Conservation (phyloP, 2,113 vertebrate species). For the Murina feae region DNA sequence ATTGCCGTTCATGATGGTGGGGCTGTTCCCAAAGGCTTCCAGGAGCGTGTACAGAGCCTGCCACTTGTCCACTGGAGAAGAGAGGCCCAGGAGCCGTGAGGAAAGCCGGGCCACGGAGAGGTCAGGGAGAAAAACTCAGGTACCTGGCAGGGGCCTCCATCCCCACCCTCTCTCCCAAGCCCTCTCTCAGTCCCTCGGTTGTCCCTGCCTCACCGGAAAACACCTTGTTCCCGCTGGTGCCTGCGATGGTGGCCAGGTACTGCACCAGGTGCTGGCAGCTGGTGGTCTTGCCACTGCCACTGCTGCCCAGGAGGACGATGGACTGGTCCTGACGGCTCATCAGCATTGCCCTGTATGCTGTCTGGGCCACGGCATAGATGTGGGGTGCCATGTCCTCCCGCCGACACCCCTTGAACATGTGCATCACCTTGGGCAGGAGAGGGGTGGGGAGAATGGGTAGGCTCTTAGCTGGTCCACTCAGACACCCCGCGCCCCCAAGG, state of each 20-base stretch:
- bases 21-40: constrained; percentile 96
- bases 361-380: constrained; percentile 93
- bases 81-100: constrained; percentile 51
- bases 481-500: neutral
- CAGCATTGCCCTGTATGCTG: constrained; percentile 92
- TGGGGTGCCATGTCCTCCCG: constrained; percentile 94
- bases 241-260: constrained; percentile 92
- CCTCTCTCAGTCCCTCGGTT: neutral
- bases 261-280: constrained; percentile 96
- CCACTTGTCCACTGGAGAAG: constrained; percentile 92
- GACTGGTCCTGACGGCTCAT: constrained; percentile 97
- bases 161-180: neutral
- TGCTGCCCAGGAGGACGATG: constrained; percentile 90
- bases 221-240: constrained; percentile 90
- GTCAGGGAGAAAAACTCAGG: neutral
- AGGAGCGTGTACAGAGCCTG: constrained; percentile 95
- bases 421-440: constrained; percentile 88
- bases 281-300: constrained; percentile 95
- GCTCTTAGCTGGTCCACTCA: neutral
- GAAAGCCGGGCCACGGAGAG: neutral
- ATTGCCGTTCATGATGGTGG: constrained; percentile 90
- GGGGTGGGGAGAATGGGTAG: neutral
- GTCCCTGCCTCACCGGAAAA: constrained; percentile 87
- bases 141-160: fast-evolving
- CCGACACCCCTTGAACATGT: constrained; percentile 98